Evolutionary conservation across 1,140 invertebrate genomes (phyloP), one percentile per base, ranked within the genome.

Genomic region (Gryllus bimaculatus): DNA sequence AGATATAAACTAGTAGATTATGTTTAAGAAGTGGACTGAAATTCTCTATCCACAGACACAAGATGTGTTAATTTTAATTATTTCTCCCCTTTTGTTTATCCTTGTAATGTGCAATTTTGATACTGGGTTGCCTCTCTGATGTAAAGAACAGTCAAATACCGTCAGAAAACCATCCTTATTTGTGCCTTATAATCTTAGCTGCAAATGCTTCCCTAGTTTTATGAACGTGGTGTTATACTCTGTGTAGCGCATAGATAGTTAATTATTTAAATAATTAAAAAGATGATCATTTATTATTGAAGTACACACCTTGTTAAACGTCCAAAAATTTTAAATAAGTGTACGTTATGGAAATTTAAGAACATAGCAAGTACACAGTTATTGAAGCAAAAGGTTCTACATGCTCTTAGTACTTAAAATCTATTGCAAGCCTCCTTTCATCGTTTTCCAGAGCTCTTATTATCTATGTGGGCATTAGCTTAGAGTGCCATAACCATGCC

Each of bases 121-220:
- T 75, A 75, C 74, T 75, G 74, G 78, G 78, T 79, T 79, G 78
- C 78, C 74, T 79, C 73, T 74, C 78, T 79, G 78, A 49, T 75
- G 48, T 26, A 73, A 74, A 79, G 78, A 20, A 79, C 80, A 80
- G 80, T 80, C 78, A 80, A 74, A 73, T 79, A 77, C 77, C 74
- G 80, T 80, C 80, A 66, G 78, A 79, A 79, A 79, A 81, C 80
- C 80, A 81, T 81, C 80, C 80, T 81, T 81, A 73, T 81, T 81
- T 81, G 80, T 81, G 80, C 80, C 80, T 81, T 81, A 81, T 81
- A 79, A 79, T 78, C 80, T 78, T 80, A 80, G 80, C 78, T 76
- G 80, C 80, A 78, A 78, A 76, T 79, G 79, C 79, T 79, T 79
- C 79, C 79, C 79, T 81, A 81, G 80, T 79, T 81, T 79, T 77